phyloP scores from a whole-genome alignment of 2,888 invertebrate species.

The Scaptodrosophila latifasciaeformis region DNA sequence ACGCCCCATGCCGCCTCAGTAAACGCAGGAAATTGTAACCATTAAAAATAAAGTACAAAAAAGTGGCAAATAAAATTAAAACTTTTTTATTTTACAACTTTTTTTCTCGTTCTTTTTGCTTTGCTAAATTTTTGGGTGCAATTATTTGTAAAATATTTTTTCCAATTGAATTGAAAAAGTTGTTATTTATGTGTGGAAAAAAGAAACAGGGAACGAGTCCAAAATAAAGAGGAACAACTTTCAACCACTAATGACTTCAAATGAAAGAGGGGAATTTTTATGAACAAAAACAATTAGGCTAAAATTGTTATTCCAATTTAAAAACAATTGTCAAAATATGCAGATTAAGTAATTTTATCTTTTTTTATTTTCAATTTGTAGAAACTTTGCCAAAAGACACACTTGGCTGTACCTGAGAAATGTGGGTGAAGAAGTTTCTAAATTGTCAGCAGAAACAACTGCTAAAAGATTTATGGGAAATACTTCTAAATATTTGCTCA shows the following conservation, averaged over 20 bases:
- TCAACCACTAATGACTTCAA: constrained; percentile 41
- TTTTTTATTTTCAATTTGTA: too few relatives aligned
- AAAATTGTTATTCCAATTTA: constrained; percentile 70
- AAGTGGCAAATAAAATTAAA: constrained; percentile 56
- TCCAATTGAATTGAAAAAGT: constrained; percentile 66
- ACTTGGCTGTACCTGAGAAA: too few relatives aligned
- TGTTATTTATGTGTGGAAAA: constrained; percentile 40
- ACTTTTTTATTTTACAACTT: constrained; percentile 41
- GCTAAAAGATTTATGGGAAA: constrained; percentile 59
- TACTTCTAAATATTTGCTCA: constrained; percentile 20
- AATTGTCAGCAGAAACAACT: constrained; percentile 27
- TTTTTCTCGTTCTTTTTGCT: constrained; percentile 5
- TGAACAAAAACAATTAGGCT: constrained; percentile 67
- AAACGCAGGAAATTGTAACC: constrained; percentile 62
- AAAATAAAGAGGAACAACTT: constrained; percentile 40
- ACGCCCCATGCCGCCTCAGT: constrained; percentile 25
- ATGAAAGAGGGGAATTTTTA: not conserved
- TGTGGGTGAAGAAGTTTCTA: constrained; percentile 31
- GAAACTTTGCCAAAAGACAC: too few relatives aligned
- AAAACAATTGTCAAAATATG: constrained; percentile 74
- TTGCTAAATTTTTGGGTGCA: constrained; percentile 30
- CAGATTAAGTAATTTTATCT: constrained; percentile 55
- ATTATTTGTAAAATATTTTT: constrained; percentile 69
- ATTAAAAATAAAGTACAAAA: constrained; percentile 51
- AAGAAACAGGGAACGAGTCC: not conserved